Evolutionary conservation across 2,113 vertebrate genomes (phyloP), one percentile per base, ranked within the genome.

Genomic region (Forbesichthys papilliferus): DNA sequence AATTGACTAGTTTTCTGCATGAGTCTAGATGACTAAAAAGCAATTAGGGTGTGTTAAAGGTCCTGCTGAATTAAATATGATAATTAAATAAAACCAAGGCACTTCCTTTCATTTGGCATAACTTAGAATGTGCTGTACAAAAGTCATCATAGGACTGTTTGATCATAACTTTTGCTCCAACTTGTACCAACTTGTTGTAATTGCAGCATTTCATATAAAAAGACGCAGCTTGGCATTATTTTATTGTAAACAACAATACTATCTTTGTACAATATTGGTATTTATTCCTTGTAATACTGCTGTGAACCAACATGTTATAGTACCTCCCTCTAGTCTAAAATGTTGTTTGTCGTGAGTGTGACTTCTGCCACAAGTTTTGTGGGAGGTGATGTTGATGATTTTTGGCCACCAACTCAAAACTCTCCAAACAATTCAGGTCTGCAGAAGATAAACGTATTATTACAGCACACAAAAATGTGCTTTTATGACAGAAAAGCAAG

Each of bases 321-420:
- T 71, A 36, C 7, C 33, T 79, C 58, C 67, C 69, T 71, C 66
- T n/a, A 60, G 71, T 69, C 36, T 42, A 75, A 55, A 61, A 66
- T 67, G 33, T 64, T 70, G 63, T 68, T 63, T 56, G 11, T 48
- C 64, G 46, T 20, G 47, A 72, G 61, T 68, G 58, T 68, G 47
- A 74, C 69, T 70, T 52, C 69, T 58, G 61, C 60, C 66, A 54
- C 56, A 48, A 64, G 62, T 76, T 63, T 46, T 74, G 80, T 85
- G 77, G 83, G 89, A 86, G 82, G 77, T 86, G 84, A 77, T 56
- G 66, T n/a, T n/a, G 52, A 82, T n/a, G 52, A 82, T 68, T 64
- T 51, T 60, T 59, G 18, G 71, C 76, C 67, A 65, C 76, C 74
- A 61, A 64, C 62, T 79, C 74, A 74, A 13, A 62, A 64, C 34